Evolutionary conservation across 1,140 invertebrate genomes (phyloP), one percentile per base, ranked within the genome.

Genomic region (Drosophila setifemur): DNA sequence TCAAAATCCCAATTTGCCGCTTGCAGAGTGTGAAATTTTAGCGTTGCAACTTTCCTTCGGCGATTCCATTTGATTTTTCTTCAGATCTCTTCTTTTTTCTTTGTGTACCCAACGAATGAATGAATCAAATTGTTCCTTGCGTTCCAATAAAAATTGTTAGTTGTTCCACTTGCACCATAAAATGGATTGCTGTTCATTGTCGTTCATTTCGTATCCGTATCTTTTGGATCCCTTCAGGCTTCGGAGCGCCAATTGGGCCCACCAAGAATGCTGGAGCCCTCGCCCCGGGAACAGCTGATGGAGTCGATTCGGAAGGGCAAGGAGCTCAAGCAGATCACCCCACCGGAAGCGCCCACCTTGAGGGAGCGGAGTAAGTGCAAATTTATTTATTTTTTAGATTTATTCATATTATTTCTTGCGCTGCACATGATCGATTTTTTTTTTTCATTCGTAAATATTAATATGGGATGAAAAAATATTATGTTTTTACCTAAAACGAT

Each of bases 171-270:
- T 25, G 3, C 21, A 23, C 23, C 6, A 55, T 6, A 1, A 0
- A 18, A 5, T 6, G 11, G 4, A 16, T 35, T 19, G 45, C 48
- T 35, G n/a, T 19, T 16, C 26, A 39, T 23, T 40, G 11, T 42
- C 43, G 9, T 42, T 63, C 5, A 3, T 8, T 26, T n/a, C 19
- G 8, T 63, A 11, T 33, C 8, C 7, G 8, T 63, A 25, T 23
- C 8, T 23, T 55, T 43, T 11, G 4, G 19, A 11, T 33, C 0
- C 40, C 1, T 1, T 0, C 25, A 97, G 96, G 96, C 95, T n/a
- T 96, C 96, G 4, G 96, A 98, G 55, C 93, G 97, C 44, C 95
- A 97, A 90, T 89, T 98, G 73, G 94, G 96, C 93, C 94, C 96
- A 7, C 93, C 94, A 4, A 92, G 94, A 8, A 93, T 93, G 26